Conservation (phyloP, 2,888 invertebrate genomes). For the Melitaea athalia region DNA sequence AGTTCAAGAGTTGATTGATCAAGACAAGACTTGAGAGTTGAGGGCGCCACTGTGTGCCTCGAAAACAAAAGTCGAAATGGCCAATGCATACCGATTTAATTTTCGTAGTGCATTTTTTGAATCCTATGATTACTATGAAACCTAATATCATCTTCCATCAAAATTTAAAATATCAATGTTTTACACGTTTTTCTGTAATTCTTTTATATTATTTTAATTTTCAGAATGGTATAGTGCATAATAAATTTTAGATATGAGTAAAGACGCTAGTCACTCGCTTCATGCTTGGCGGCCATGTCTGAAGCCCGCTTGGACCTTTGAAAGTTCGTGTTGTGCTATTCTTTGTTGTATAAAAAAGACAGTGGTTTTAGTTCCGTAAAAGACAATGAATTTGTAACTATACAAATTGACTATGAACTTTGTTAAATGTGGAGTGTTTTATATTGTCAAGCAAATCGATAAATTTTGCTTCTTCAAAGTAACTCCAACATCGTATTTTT, state of each 20-base stretch:
- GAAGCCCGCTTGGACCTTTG: slow-evolving; percentile 77
- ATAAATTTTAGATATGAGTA: slow-evolving; percentile 63
- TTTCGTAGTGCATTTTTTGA: slow-evolving; percentile 47
- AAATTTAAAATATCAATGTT: slow-evolving; percentile 65
- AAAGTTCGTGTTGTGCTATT: slow-evolving; percentile 81
- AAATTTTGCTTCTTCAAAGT: slow-evolving; percentile 73
- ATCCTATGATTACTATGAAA: slow-evolving; percentile 59
- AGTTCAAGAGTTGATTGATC: slow-evolving; percentile 18
- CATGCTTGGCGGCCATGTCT: slow-evolving; percentile 80
- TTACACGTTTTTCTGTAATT: slow-evolving; percentile 63
- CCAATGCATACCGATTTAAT: slow-evolving; percentile 40
- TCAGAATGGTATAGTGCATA: slow-evolving; percentile 60
- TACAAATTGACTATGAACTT: slow-evolving; percentile 65
- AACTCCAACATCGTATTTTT: slow-evolving; percentile 81
- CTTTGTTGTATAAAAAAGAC: slow-evolving; percentile 73
- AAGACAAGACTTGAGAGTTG: slow-evolving; percentile 24
- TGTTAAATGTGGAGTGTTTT: slow-evolving; percentile 71
- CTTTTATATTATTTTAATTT: slow-evolving; percentile 75
- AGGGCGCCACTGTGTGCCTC: slow-evolving; percentile 40
- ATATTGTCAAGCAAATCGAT: slow-evolving; percentile 67
- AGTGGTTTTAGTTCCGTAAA: slow-evolving; percentile 67
- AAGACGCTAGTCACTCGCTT: slow-evolving; percentile 72
- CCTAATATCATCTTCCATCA: slow-evolving; percentile 67
- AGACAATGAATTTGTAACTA: slow-evolving; percentile 65
- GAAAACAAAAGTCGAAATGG: no score